These are phyloP conservation scores for Clepsis dumicolana DNA, from an alignment of 2,888 invertebrate species.

Conservation along the genomic window DNA sequence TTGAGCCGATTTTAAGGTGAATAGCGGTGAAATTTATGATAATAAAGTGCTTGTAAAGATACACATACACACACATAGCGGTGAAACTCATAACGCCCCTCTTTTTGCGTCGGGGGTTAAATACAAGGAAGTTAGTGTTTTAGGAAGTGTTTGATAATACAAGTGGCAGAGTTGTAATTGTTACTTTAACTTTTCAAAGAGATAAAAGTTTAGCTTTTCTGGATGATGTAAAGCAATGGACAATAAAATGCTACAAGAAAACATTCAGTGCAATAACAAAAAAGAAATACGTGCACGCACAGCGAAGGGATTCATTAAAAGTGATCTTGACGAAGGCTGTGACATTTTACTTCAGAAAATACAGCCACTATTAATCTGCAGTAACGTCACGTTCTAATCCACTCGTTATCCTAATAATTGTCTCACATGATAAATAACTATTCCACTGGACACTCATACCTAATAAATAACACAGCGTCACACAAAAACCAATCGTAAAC, in stretches of 20 bases:
- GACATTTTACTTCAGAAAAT: too few species aligned
- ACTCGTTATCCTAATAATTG: conserved; percentile 35
- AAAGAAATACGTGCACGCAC: background rate
- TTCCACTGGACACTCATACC: conserved; percentile 32
- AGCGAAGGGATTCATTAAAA: background rate
- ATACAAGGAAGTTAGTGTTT: too few species aligned
- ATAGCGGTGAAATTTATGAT: background rate
- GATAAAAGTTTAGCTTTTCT: too few species aligned
- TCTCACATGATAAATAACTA: conserved; percentile 39
- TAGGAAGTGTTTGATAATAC: too few species aligned
- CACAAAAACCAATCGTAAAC: conserved; percentile 16
- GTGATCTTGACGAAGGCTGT: too few species aligned
- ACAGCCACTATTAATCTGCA: conserved; percentile 3
- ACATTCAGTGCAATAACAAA: background rate
- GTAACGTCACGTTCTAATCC: conserved; percentile 28
- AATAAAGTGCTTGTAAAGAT: background rate
- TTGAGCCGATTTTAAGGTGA: conserved; percentile 50
- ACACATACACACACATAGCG: too few species aligned
- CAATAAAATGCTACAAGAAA: too few species aligned
- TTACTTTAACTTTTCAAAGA: too few species aligned
- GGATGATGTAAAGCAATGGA: too few species aligned
- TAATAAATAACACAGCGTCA: conserved; percentile 11
- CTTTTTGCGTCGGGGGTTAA: too few species aligned
- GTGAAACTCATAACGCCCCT: too few species aligned
- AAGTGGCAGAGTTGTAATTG: too few species aligned